A percentile compares a stretch with the other conserved stretches of the same genome.
Conservation (phyloP, 2,888 invertebrate genomes). For the Philhelius pedissequus region DNA sequence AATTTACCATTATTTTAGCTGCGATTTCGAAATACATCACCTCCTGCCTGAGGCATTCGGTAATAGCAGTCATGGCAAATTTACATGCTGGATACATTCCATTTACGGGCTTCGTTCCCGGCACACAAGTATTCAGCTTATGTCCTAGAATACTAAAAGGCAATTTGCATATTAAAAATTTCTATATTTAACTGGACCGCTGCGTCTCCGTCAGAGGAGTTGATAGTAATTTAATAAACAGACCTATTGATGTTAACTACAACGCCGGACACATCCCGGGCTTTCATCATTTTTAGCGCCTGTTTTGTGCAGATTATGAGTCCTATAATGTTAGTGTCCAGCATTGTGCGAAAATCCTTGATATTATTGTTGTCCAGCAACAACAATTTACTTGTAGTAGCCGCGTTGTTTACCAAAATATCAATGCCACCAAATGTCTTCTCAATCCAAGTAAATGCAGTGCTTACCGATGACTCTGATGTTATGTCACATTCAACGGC, state of each 20-base stretch:
- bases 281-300: conserved; percentile 80
- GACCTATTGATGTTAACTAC: conserved; percentile 72
- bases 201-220: not conserved
- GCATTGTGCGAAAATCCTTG: conserved; percentile 76
- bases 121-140: conserved; percentile 72
- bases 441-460: conserved; percentile 72
- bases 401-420: conserved; percentile 71
- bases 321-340: conserved; percentile 81
- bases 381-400: conserved; percentile 70
- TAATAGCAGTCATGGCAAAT: conserved; percentile 75
- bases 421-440: conserved; percentile 72
- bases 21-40: conserved; percentile 72
- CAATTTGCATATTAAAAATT: conserved; percentile 49
- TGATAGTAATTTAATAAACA: conserved; percentile 26
- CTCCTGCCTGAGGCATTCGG: conserved; percentile 76
- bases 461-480: conserved; percentile 70
- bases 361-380: conserved; percentile 72
- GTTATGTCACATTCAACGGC: conserved; percentile 73
- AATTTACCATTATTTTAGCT: conserved; percentile 75
- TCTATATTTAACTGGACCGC: not conserved
- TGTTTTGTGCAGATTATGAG: conserved; percentile 80
- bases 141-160: conserved; percentile 71
- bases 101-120: conserved; percentile 72
- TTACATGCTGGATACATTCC: conserved; percentile 73
- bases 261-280: conserved; percentile 79